Evolutionary conservation across 1,140 invertebrate species (phyloP), one percentile per base, ranked within the genome.

Genomic region (Trissolcus basalis): DNA sequence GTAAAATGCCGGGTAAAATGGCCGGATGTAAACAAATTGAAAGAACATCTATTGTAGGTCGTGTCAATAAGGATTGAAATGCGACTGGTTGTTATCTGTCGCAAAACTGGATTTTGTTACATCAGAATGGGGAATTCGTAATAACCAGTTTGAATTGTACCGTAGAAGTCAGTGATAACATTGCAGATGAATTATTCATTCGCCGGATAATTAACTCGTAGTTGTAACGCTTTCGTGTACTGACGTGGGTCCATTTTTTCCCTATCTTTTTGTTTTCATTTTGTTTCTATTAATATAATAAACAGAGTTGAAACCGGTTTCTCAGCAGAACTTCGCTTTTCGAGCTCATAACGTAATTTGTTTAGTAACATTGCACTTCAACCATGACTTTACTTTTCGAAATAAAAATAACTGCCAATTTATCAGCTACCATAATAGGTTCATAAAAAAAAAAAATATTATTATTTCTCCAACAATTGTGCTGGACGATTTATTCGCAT

Each of bases 361-460:
- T 59, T 58, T 54, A 41, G 45, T 77, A 77, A 68, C 68, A 77
- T 71, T 77, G 74, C 74, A 77, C 74, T 77, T 77, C 68, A 76
- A 71, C 74, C 74, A 71, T 77, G 74, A 77, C 67, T 71, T 77
- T n/a, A 9, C 0, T 33, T 16, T 27, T n/a, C n/a, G n/a, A n/a
- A 19, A 16, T 3, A 13, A 13, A 11, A 39, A 4, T 39, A 39
- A 39, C 10, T 35, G 33, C 33, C n/a, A n/a, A n/a, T n/a, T n/a
- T n/a, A n/a, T n/a, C n/a, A n/a, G n/a, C n/a, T n/a, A n/a, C n/a
- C n/a, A 27, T 27, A 27, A 27, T 3, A 6, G 19, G 6, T 3
- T 27, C 19, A 27, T 27, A 27, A 27, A 27, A 27, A 27, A 27
- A 27, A 1, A 27, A 27, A 27, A 6, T 6, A 6, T 1, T 3